Base-by-base conservation (phyloP, 2,888 invertebrate genomes). In the Drosophila hawaiiensis region DNA sequence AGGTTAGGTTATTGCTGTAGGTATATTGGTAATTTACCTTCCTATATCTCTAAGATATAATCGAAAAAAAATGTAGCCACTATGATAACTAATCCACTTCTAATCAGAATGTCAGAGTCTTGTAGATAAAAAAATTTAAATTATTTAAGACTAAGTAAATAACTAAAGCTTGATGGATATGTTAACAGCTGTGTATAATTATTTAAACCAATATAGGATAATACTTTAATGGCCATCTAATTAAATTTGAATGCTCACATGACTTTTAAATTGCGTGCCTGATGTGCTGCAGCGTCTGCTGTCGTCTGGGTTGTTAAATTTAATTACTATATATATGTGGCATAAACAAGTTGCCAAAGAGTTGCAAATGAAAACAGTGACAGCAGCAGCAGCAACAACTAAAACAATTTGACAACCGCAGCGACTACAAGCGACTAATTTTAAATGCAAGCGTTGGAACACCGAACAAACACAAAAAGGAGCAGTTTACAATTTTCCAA, bases 351-450 rank as follows among this genome's bases (percentile, higher is more conserved):
- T 75, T 88, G 67, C 73, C 65, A 80, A 82, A 84, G 77, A 87
- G 83, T 79, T 82, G 73, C 67, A 78, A 78, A 85, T 73, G 59
- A 76, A 74, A 89, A 76, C 65, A 73, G 79, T 74, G 73, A 64
- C 63, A 68, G 22, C 72, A 65, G 25, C 70, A 74, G 12, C 71
- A 73, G 22, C 68, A 82, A 19, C 62, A 68, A 69, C 67, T 84
- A 65, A 61, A 79, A 76, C 76, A 86, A 67, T 72, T 64, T 78
- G 75, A 76, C 81, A 89, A 81, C 89, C 89, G 69, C 85, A 89
- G 74, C 84, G 77, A 75, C 73, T 85, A 85, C 85, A 85, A 86
- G 86, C 84, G 86, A 86, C 85, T 82, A 87, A 86, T 89, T 87
- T 87, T 67, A 59, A 87, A 87, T 84, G 83, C 85, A 87, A 76